Evolutionary conservation across 2,113 vertebrate genomes (phyloP), one percentile per base, ranked within the genome.

Genomic region (Scomber colias): DNA sequence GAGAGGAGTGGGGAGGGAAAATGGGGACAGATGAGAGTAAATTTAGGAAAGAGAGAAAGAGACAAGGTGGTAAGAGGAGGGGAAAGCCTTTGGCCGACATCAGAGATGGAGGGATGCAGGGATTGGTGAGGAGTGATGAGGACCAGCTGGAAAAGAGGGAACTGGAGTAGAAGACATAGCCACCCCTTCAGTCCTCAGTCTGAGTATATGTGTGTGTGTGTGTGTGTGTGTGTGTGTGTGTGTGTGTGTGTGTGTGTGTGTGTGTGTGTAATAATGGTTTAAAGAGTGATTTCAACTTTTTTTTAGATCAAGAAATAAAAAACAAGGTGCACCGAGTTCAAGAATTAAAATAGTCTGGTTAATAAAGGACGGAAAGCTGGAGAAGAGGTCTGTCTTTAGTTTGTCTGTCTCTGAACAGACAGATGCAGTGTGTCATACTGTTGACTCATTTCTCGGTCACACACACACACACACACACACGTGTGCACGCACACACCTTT

Each of bases 401-500:
- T 87, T 66, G 68, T 40, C 35, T 40, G 85, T 90, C 54, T 75
- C 79, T 73, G 62, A 3, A 84, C 87, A 56, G 87, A 85, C 86
- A 81, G 86, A 90, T 83, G 84, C 80, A 72, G 81, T 87, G 87
- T 91, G 91, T 93, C 90, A 89, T 66, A 56, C 78, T 62, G 81
- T 82, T 92, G 91, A 84, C 82, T 87, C 70, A 87, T 51, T 78
- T 54, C 77, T 77, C 67, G 55, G 40, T 64, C 78, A n/a, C 64
- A 7, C 77, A 54, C 61, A 15, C 48, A 64, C 62, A 70, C 79
- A 30, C 61, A 64, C 73, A 51, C 68, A 55, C 77, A 70, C 64
- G 50, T 61, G 63, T 30, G 68, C 72, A 81, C 5, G 68, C 82
- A 84, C 83, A 65, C 82, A 92, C 70, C 77, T 83, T 84, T 57